Conservation (phyloP, 37 sponge, comb jelly and placozoan species). For the Mnemiopsis leidyi region DNA sequence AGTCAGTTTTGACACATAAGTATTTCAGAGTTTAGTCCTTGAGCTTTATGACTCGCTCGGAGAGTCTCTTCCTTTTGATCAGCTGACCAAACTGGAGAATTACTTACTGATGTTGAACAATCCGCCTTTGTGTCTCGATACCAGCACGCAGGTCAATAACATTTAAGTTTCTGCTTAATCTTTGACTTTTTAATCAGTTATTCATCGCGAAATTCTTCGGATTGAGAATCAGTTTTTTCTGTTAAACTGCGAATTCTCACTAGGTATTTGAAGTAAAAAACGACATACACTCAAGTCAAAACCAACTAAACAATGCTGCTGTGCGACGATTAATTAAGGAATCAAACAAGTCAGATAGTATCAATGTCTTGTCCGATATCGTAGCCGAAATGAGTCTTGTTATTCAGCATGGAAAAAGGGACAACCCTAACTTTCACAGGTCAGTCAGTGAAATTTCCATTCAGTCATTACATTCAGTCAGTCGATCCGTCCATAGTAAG, state of each 20-base stretch:
- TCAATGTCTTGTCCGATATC: background rate
- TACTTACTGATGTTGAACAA: conserved; percentile 2
- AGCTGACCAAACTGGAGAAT: conserved; percentile 5
- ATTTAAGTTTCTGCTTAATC: too few relatives aligned
- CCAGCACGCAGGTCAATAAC: conserved; percentile 10
- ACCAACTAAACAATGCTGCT: background rate
- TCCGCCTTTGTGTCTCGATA: conserved; percentile 9
- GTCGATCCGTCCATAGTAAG: background rate
- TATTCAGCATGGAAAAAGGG: background rate
- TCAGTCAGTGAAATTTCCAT: background rate
- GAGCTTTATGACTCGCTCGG: conserved; percentile 15
- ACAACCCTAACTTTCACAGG: background rate
- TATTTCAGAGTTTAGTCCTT: conserved; percentile 19
- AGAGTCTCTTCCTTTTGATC: background rate
- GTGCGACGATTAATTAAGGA: background rate
- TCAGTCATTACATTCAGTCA: background rate
- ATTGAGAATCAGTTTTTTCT: too few relatives aligned
- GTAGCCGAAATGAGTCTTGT: background rate
- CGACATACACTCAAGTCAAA: background rate
- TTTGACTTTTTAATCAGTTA: too few relatives aligned
- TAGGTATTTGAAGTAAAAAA: background rate
- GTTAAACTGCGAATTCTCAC: too few relatives aligned
- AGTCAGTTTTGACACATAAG: too few relatives aligned
- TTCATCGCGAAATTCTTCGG: too few relatives aligned
- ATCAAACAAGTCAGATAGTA: background rate